A percentile compares a stretch with the other conserved stretches of the same genome.
phyloP scores from a whole-genome alignment of 2,888 invertebrate genomes.

The Andrena dorsata region DNA sequence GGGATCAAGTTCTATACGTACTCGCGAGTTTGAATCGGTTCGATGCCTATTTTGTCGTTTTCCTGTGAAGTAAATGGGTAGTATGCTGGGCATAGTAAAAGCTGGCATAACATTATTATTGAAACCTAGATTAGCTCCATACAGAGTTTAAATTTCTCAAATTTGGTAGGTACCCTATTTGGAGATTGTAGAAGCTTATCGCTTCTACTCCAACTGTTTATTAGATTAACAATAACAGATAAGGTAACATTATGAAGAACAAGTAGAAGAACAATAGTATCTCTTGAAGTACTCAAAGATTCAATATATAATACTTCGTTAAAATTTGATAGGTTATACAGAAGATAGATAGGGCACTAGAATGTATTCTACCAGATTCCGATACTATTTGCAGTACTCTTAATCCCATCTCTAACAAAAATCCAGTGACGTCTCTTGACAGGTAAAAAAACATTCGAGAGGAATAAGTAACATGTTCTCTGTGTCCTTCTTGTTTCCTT shows the following conservation, averaged over 20 bases:
- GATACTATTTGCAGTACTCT: not conserved
- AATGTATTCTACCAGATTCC: not conserved
- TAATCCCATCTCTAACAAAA: constrained; percentile 34
- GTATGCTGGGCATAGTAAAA: not conserved
- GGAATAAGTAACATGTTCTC: constrained; percentile 57
- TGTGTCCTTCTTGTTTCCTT: constrained; percentile 55
- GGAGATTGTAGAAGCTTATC: too few species aligned
- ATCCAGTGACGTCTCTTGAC: constrained; percentile 16
- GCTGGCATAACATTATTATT: not conserved
- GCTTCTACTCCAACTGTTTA: too few species aligned
- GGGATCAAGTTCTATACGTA: constrained; percentile 30
- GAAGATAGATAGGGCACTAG: too few species aligned
- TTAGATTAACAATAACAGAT: too few species aligned
- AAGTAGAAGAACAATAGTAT: too few species aligned
- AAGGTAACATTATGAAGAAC: too few species aligned
- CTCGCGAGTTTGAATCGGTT: not conserved
- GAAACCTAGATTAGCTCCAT: not conserved
- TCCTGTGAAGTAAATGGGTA: not conserved
- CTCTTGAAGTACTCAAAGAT: too few species aligned
- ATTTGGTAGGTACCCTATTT: too few species aligned
- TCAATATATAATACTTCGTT: too few species aligned
- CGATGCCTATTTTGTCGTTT: not conserved
- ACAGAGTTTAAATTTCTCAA: too few species aligned
- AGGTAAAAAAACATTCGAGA: constrained; percentile 17
- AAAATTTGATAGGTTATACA: too few species aligned